phyloP scores from a whole-genome alignment of 2,113 vertebrate genomes.

The Tachysurus fulvidraco region DNA sequence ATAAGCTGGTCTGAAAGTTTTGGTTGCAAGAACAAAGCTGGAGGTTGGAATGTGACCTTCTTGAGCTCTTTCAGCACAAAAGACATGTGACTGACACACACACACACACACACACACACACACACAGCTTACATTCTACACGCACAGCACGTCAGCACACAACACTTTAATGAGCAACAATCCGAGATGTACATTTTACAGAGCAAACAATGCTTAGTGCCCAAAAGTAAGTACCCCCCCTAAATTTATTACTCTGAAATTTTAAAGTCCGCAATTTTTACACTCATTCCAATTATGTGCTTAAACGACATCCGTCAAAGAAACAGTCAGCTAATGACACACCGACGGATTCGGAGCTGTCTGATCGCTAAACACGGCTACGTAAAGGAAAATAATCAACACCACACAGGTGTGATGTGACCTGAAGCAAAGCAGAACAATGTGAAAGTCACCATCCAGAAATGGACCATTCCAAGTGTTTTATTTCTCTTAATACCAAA shows the following conservation, averaged over 20 bases:
- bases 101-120: neutral
- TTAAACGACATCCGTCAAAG: neutral
- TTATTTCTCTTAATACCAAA: neutral
- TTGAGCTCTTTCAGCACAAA: neutral
- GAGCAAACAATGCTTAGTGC: neutral
- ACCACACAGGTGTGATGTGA: neutral
- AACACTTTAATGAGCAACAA: neutral
- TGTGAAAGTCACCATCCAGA: neutral
- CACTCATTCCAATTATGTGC: neutral
- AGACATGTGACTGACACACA: constrained; percentile 24
- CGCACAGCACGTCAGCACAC: neutral
- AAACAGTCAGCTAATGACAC: neutral
- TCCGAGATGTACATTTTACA: neutral
- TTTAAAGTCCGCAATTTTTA: neutral
- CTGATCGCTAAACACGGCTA: neutral
- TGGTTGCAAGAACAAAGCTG: neutral
- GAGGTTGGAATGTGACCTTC: constrained; percentile 31
- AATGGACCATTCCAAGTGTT: neutral
- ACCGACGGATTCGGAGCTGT: too few relatives aligned
- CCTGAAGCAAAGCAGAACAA: neutral
- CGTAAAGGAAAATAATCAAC: neutral
- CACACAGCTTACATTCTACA: neutral
- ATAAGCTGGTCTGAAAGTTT: neutral
- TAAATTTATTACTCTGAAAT: neutral
- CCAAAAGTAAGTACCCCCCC: neutral